A percentile compares a stretch with the other conserved stretches of the same genome.
These are phyloP conservation scores for Oxyteleia sp. DNA, from an alignment of 2,888 invertebrate genomes.

Conservation along the genomic window DNA sequence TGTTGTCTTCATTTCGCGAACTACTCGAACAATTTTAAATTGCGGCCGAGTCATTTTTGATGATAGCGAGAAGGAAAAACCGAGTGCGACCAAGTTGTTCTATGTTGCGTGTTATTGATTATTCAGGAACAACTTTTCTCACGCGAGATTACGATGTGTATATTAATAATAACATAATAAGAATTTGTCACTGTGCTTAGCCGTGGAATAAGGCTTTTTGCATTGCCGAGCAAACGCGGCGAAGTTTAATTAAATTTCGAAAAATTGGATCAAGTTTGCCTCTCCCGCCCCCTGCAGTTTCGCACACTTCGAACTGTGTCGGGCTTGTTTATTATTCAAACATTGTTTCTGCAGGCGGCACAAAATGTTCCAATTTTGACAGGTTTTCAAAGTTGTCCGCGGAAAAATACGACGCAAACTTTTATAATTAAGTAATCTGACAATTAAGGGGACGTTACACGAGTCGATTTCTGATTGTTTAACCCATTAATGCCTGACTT, in stretches of 20 bases:
- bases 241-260: conserved; percentile 43
- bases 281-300: not conserved
- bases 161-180: conserved; percentile 34
- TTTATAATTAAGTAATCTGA: conserved; percentile 28
- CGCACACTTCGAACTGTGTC: conserved; percentile 14
- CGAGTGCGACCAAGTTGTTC: not conserved
- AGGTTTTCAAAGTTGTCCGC: conserved; percentile 24
- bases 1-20: conserved; percentile 1
- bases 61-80: not conserved
- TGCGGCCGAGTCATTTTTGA: not conserved
- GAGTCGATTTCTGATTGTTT: conserved; percentile 7
- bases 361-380: conserved; percentile 30
- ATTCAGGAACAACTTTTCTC: conserved; percentile 18
- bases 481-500: no score
- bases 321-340: conserved; percentile 41
- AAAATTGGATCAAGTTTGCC: conserved; percentile 20
- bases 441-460: conserved; percentile 18
- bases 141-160: conserved; percentile 4
- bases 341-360: conserved; percentile 28
- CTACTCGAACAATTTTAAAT: not conserved
- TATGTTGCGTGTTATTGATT: conserved; percentile 18
- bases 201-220: not conserved
- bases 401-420: conserved; percentile 7
- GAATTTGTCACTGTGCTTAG: conserved; percentile 30
- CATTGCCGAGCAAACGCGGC: conserved; percentile 22